phyloP scores from a whole-genome alignment of 2,888 invertebrate genomes.

The Heliconius erato region DNA sequence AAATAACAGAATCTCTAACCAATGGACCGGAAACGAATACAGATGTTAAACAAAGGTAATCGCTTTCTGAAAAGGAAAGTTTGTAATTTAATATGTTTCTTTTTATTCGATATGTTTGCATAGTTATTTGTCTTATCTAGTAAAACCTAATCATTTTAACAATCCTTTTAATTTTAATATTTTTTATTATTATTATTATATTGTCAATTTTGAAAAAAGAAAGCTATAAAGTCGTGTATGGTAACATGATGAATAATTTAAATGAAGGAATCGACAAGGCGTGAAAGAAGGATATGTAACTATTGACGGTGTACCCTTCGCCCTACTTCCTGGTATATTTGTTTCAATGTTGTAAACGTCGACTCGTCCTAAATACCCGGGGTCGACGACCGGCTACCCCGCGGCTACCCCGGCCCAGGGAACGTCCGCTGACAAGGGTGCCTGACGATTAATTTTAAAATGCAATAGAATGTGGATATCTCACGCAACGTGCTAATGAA shows the following conservation, averaged over 20 bases:
- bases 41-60: slow-evolving; percentile 52
- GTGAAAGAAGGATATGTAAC: slow-evolving; percentile 61
- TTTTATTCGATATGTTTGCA: too few species aligned
- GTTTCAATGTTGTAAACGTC: slow-evolving; percentile 73
- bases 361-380: slow-evolving; percentile 77
- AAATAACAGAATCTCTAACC: slow-evolving; percentile 66
- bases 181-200: not conserved
- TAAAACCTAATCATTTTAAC: not conserved
- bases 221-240: not conserved
- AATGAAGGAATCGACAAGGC: slow-evolving; percentile 55
- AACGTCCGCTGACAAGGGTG: slow-evolving; percentile 77
- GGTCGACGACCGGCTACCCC: slow-evolving; percentile 75
- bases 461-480: slow-evolving; percentile 72
- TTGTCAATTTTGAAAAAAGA: not conserved
- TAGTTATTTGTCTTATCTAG: not conserved
- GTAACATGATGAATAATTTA: slow-evolving; percentile 42
- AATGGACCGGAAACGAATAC: slow-evolving; percentile 47
- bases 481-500: slow-evolving; percentile 66
- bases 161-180: not conserved
- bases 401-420: slow-evolving; percentile 54
- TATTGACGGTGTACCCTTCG: slow-evolving; percentile 59
- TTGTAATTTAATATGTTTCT: too few species aligned
- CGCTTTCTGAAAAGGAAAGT: too few species aligned
- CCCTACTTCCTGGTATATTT: slow-evolving; percentile 72
- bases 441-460: slow-evolving; percentile 80